These are phyloP conservation scores for Drosophila lini DNA, from an alignment of 1,140 invertebrate genomes.

Conservation along the genomic window DNA sequence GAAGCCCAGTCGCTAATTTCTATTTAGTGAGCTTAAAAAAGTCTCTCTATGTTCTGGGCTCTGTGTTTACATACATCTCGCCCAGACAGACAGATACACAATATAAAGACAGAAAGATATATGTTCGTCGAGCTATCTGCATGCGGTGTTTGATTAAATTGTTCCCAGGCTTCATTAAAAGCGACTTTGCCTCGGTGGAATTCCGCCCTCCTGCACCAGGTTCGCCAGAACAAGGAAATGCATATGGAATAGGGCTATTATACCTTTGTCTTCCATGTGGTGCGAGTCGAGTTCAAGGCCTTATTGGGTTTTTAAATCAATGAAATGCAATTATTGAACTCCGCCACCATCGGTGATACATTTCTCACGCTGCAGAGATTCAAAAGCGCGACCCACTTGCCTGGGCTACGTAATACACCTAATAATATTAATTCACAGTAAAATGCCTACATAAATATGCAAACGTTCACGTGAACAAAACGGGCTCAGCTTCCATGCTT, in stretches of 20 bases:
- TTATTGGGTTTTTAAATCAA: constrained; percentile 5
- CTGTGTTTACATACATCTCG: constrained; percentile 3
- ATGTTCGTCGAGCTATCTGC: constrained; percentile 23
- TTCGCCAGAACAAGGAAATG: constrained; percentile 23
- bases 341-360: background rate
- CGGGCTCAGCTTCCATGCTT: constrained; percentile 13
- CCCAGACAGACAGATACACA: constrained; percentile 9
- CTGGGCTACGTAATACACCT: constrained; percentile 51
- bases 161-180: constrained; percentile 63
- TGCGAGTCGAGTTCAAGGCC: constrained; percentile 1
- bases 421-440: constrained; percentile 29
- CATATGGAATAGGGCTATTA: constrained; percentile 12
- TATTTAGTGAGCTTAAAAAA: constrained; percentile 71
- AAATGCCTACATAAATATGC: constrained; percentile 49
- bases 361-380: constrained; percentile 26
- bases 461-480: constrained; percentile 55
- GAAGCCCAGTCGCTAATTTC: constrained; percentile 57
- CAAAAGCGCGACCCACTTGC: constrained; percentile 47
- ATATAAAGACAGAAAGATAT: constrained; percentile 1
- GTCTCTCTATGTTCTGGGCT: constrained; percentile 5
- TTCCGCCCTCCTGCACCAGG: constrained; percentile 19
- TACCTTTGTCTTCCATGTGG: background rate
- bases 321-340: constrained; percentile 8
- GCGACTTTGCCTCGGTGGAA: constrained; percentile 12
- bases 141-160: constrained; percentile 29